Evolutionary conservation across 2,797 vertebrate species (phyloP).

Genomic region (Siniperca obscura): DNA sequence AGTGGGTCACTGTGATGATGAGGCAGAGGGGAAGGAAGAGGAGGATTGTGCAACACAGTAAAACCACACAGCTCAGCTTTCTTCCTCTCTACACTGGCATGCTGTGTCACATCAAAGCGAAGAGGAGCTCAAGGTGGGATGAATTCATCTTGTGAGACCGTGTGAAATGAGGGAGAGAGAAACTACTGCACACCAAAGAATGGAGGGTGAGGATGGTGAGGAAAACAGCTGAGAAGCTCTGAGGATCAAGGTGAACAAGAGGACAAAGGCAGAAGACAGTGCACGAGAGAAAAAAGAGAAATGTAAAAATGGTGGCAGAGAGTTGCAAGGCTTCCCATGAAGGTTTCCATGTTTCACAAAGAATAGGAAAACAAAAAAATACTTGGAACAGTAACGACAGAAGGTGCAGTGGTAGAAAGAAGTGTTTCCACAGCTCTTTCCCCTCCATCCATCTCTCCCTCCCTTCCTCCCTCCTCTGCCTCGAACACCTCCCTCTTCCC

Average conservation of each 20-base stretch:
- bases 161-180: constrained; percentile 19
- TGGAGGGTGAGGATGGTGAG: background rate
- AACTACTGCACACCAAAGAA: constrained; percentile 6
- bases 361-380: background rate
- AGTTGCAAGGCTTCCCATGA: background rate
- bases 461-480: background rate
- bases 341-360: background rate
- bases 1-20: constrained; percentile 72
- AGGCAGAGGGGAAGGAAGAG: constrained; percentile 62
- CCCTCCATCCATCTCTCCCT: too few species aligned
- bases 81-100: constrained; percentile 63
- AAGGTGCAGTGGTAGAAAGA: background rate
- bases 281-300: background rate
- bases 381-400: background rate
- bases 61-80: constrained; percentile 71
- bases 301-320: background rate
- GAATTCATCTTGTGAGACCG: constrained; percentile 54
- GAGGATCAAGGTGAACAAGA: constrained; percentile 27
- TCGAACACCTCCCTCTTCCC: constrained; percentile 5
- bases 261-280: constrained; percentile 9
- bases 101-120: constrained; percentile 72
- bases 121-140: constrained; percentile 65
- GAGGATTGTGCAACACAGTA: constrained; percentile 68
- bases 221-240: background rate
- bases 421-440: constrained; percentile 1